phyloP scores from a whole-genome alignment of 2,797 vertebrate genomes.

The Rhinichthys osculus region DNA sequence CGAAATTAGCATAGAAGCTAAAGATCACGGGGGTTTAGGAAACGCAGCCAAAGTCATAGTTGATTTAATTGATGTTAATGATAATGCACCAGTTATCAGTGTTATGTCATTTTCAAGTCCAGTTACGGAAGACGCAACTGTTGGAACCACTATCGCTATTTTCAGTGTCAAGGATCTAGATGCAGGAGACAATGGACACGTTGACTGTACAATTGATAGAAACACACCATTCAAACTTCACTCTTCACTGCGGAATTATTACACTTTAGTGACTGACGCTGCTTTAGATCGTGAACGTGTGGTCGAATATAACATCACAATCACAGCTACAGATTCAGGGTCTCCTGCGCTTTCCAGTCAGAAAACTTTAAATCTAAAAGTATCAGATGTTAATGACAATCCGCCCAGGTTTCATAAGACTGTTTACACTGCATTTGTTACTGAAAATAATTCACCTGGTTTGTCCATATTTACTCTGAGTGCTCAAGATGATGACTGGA shows the following conservation, averaged over 20 bases:
- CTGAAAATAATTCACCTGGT: conserved; percentile 75
- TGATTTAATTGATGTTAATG: conserved; percentile 59
- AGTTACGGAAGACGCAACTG: conserved; percentile 44
- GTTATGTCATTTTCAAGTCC: conserved; percentile 55
- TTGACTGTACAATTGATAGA: conserved; percentile 22
- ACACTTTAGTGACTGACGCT: conserved; percentile 66
- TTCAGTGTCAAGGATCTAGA: conserved; percentile 54
- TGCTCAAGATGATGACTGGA: conserved; percentile 71
- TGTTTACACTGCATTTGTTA: conserved; percentile 70
- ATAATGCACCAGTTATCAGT: conserved; percentile 54
- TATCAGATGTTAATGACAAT: conserved; percentile 75
- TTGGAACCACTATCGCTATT: conserved; percentile 53
- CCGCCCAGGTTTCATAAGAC: conserved; percentile 71
- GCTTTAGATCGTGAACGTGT: conserved; percentile 71
- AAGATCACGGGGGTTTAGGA: conserved; percentile 54
- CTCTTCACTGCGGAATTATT: conserved; percentile 70
- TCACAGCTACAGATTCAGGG: conserved; percentile 72
- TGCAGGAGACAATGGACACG: conserved; percentile 53
- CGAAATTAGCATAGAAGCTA: conserved; percentile 49
- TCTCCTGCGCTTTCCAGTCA: conserved; percentile 68
- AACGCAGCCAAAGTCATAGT: conserved; percentile 55
- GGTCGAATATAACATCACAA: conserved; percentile 72
- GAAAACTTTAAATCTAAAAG: conserved; percentile 65
- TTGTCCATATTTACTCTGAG: conserved; percentile 69
- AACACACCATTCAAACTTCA: conserved; percentile 67